phyloP scores from a whole-genome alignment of 2,888 invertebrate species.

The Perizoma affinitatum region DNA sequence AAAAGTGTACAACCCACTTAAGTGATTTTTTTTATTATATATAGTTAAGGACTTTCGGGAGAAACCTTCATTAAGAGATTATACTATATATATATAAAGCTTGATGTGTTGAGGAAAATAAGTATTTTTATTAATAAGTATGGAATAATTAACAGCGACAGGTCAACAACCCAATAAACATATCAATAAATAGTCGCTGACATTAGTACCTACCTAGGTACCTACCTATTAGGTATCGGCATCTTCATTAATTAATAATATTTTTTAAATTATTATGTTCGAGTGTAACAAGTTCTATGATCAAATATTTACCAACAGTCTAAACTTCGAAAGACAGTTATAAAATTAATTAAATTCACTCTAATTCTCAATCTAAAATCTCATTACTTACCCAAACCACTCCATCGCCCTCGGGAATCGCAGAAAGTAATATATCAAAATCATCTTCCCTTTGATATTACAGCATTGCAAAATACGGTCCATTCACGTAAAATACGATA shows the following conservation, averaged over 20 bases:
- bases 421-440: conserved; percentile 52
- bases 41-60: background rate
- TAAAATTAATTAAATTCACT: conserved; percentile 50
- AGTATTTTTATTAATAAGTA: conserved; percentile 11
- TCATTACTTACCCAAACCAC: conserved; percentile 69
- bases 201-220: conserved; percentile 12
- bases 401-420: conserved; percentile 63
- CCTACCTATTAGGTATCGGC: too few species aligned
- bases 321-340: conserved; percentile 37
- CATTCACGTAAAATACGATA: conserved; percentile 55
- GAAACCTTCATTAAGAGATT: conserved; percentile 5
- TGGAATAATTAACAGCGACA: conserved; percentile 11
- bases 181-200: conserved; percentile 13
- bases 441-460: conserved; percentile 57
- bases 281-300: conserved; percentile 34
- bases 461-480: conserved; percentile 54
- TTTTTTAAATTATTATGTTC: conserved; percentile 32
- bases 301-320: conserved; percentile 48
- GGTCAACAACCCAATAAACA: conserved; percentile 25
- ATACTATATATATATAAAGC: conserved; percentile 2
- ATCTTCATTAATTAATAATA: conserved; percentile 27
- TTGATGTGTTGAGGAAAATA: conserved; percentile 1
- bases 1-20: conserved; percentile 20
- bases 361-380: conserved; percentile 55
- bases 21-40: conserved; percentile 5